Percentiles rank a stretch among this genome's conserved stretches.
Conservation (phyloP, 2,888 invertebrate genomes). For the Catocala sponsa region DNA sequence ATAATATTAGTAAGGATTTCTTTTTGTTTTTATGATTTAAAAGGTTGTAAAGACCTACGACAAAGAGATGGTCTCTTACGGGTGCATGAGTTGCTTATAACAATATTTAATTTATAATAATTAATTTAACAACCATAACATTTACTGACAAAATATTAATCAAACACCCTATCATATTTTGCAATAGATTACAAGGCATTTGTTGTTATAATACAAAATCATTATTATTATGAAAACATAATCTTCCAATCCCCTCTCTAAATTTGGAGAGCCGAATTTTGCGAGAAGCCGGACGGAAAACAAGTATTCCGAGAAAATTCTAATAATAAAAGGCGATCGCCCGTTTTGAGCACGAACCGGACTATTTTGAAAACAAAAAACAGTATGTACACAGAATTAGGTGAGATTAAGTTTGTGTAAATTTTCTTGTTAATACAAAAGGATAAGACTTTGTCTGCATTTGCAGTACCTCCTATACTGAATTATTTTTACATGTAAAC, state of each 20-base stretch:
- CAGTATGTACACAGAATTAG: conserved; percentile 7
- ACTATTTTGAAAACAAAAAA: conserved; percentile 23
- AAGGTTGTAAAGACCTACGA: too few species aligned
- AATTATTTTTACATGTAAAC: too few species aligned
- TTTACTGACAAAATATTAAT: too few species aligned
- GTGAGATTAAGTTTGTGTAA: conserved; percentile 8
- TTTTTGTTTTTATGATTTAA: too few species aligned
- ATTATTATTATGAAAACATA: neutral
- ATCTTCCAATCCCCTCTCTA: neutral
- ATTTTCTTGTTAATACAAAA: conserved; percentile 5
- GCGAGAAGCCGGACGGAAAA: neutral
- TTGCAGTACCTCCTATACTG: neutral
- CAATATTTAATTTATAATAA: too few species aligned
- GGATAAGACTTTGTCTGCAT: neutral
- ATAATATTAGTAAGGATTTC: too few species aligned
- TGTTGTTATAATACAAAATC: too few species aligned
- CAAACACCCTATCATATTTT: too few species aligned
- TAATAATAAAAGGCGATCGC: conserved; percentile 14
- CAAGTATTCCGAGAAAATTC: conserved; percentile 18
- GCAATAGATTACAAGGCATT: too few species aligned
- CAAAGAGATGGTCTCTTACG: too few species aligned
- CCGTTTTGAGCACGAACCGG: conserved; percentile 12
- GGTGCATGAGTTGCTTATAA: too few species aligned
- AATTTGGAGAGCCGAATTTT: neutral
- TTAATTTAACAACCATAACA: too few species aligned